Base-by-base conservation (phyloP, 2,113 vertebrate species). In the Sialia sialis region DNA sequence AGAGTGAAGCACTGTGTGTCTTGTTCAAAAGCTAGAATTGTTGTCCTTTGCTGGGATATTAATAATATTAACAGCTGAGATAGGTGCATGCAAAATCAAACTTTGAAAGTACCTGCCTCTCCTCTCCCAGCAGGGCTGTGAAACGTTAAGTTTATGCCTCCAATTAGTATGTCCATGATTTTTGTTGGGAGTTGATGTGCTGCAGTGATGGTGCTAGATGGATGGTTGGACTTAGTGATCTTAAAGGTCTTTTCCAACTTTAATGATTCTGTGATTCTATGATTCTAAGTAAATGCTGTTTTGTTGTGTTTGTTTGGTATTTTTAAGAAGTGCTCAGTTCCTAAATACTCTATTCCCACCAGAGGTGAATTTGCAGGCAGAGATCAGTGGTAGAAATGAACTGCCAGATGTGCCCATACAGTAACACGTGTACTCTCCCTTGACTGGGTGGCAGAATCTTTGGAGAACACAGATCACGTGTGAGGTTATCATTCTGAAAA, bases 391-490 rank as follows among this genome's bases (percentile, higher is more conserved):
- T n/a, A 41, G 64, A 73, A 76, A 11, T 17, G 73, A 84, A 25
- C 48, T 63, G 38, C 22, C 20, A 75, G 27, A 84, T 11, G 36
- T 84, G 64, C 41, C 48, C 29, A 13, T 23, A 46, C 8, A 29
- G 38, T 66, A 39, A 76, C 0, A 0, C 4, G 0, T 48, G 43
- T 56, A 36, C 59, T 11, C 20, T 58, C 10, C 49, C 62, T 87
- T 76, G 30, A 12, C 49, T 62, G 22, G 29, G 17, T 69, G 46
- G 38, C 27, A 29, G 46, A 69, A 74, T 41, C 48, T 68, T 78
- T 27, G 60, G 52, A 67, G 60, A 78, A 59, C 73, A 60, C 32
- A 89, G 29, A 59, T 67, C n/a, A 0, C 0, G 22, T 74, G 32
- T 41, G 63, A 69, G 21, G 6, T 64, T 80, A 69, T 29, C 16